These are phyloP conservation scores for Rhyacichthys aspro DNA, from an alignment of 2,797 vertebrate genomes.

Conservation along the genomic window DNA sequence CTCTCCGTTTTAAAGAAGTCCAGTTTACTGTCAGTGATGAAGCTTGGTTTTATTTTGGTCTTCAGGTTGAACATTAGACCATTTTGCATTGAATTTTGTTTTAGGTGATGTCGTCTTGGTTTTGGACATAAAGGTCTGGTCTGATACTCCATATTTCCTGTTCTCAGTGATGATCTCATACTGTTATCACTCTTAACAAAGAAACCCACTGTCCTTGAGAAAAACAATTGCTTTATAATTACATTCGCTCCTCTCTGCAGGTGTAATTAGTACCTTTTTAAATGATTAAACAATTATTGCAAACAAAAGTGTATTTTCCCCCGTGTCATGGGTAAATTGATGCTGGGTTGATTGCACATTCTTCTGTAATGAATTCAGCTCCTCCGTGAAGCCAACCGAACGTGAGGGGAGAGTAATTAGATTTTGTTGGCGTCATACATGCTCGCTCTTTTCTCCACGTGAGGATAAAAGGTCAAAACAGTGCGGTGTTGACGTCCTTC, in stretches of 20 bases:
- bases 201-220: background rate
- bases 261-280: constrained; percentile 34
- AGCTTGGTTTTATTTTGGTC: no score
- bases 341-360: constrained; percentile 49
- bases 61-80: no score
- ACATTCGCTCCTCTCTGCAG: constrained; percentile 12
- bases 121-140: no score
- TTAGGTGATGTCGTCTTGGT: no score
- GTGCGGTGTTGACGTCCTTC: background rate
- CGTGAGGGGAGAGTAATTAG: constrained; percentile 20
- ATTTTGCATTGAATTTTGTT: no score
- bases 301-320: constrained; percentile 29
- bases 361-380: constrained; percentile 28
- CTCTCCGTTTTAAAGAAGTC: no score
- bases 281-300: constrained; percentile 45
- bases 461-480: background rate
- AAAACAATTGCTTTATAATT: constrained; percentile 32
- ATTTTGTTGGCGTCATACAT: constrained; percentile 8
- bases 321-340: background rate
- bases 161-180: no score
- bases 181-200: no score
- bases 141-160: no score
- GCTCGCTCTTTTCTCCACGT: background rate
- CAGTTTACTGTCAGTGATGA: no score
- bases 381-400: constrained; percentile 3